phyloP scores from a whole-genome alignment of 2,888 invertebrate genomes.

The Drosophila setosimentum region DNA sequence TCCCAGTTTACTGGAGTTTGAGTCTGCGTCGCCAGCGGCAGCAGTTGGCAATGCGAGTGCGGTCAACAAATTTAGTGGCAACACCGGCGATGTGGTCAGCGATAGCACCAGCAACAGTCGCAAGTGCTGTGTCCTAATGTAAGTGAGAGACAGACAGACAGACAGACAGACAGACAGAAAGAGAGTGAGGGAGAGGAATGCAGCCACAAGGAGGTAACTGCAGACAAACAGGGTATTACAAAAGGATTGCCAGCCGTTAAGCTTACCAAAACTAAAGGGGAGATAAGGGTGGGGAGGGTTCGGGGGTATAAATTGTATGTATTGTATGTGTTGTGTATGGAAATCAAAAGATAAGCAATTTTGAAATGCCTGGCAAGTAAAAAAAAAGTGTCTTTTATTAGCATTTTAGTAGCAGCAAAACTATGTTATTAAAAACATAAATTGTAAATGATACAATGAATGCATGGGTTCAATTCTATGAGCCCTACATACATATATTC shows the following conservation, averaged over 20 bases:
- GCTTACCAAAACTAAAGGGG: constrained; percentile 53
- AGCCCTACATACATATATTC: constrained; percentile 35
- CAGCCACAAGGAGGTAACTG: constrained; percentile 4
- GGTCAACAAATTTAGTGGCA: constrained; percentile 88
- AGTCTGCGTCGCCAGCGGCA: constrained; percentile 60
- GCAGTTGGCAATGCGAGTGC: constrained; percentile 69
- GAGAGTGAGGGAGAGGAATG: neutral
- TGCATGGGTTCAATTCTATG: constrained; percentile 69
- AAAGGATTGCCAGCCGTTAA: constrained; percentile 60
- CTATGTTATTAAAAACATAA: constrained; percentile 41
- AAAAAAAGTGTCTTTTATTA: constrained; percentile 74
- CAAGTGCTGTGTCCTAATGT: constrained; percentile 92
- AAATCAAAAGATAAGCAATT: constrained; percentile 59
- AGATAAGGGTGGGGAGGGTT: neutral
- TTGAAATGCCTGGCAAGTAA: constrained; percentile 57
- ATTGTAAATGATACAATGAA: constrained; percentile 42
- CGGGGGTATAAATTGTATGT: neutral
- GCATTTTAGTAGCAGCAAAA: constrained; percentile 61
- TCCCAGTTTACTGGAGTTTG: constrained; percentile 84
- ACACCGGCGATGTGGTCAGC: constrained; percentile 92
- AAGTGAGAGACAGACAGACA: constrained; percentile 64
- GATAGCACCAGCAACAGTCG: constrained; percentile 88
- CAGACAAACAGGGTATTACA: constrained; percentile 57
- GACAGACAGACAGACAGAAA: neutral
- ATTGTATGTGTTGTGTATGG: constrained; percentile 34